Evolutionary conservation across 2,888 invertebrate species (phyloP), one percentile per base, ranked within the genome.

Genomic region (Eristalis pertinax): DNA sequence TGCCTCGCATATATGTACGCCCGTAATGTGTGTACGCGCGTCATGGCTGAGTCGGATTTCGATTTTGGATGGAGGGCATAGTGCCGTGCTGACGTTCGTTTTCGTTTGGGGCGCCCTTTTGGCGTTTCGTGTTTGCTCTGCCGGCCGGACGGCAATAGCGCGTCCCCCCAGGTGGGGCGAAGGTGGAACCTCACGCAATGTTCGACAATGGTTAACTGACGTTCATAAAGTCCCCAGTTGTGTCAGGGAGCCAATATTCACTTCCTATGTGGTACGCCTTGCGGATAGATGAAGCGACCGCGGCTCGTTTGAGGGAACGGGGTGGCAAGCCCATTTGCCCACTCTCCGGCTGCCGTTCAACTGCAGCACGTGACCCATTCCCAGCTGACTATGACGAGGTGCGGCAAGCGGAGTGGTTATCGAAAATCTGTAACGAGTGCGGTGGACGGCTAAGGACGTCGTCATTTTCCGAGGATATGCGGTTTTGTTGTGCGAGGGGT

Each of bases 61-160:
- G 84, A 88, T 88, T 87, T 69, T 69, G 41, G 84, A 88, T 88
- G 64, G 68, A 88, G 50, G 85, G 88, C 84, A 75, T 75, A 64
- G 64, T 67, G 75, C 41, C 75, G 81, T 78, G 72, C 72, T 79
- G 69, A 76, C 65, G 89, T 89, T 89, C 86, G 89, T 82, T 78
- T 89, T 89, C 86, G 89, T 82, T 78, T 58, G 70, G 62, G 64
- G 80, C 89, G 90, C 91, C 90, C 89, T 90, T 90, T 89, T 84
- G 89, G 88, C 89, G 88, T 89, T 89, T 89, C 88, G 84, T 79
- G 74, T 78, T 68, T 64, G 63, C 73, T 82, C 64, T 73, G 70
- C 4, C n/a, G 24, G 60, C 43, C n/a, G 60, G 60, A 70, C 75
- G 41, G 62, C 13, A 74, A 69, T 35, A 65, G 72, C 74, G 82